phyloP scores from a whole-genome alignment of 2,797 vertebrate species.

The Coregonus sp. region DNA sequence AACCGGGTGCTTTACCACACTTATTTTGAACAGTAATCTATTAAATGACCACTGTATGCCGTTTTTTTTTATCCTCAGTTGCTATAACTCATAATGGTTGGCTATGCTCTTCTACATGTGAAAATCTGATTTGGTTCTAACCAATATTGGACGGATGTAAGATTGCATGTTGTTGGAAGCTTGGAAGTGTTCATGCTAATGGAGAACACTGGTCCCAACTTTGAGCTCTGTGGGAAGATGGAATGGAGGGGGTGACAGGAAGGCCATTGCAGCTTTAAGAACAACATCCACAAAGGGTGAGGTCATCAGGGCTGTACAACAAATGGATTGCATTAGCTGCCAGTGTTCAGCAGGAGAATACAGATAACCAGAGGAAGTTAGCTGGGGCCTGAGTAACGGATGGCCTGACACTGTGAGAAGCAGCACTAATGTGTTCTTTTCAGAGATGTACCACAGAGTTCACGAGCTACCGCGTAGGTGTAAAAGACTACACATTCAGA shows the following conservation, averaged over 20 bases:
- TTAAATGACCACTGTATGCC: neutral
- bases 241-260: conserved; percentile 5
- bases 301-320: conserved; percentile 8
- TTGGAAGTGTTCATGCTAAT: neutral
- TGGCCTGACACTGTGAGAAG: conserved; percentile 28
- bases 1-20: neutral
- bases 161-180: neutral
- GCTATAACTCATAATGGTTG: neutral
- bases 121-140: neutral
- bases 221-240: conserved; percentile 6
- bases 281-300: conserved; percentile 12
- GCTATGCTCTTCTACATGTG: neutral
- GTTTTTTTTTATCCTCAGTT: neutral
- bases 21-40: neutral
- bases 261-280: conserved; percentile 10
- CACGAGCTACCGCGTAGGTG: conserved; percentile 44
- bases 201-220: neutral
- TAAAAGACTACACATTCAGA: conserved; percentile 20
- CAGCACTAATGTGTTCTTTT: conserved; percentile 17
- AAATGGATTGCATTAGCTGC: conserved; percentile 14
- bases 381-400: conserved; percentile 23
- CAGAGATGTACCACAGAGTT: conserved; percentile 20
- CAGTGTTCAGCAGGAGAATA: conserved; percentile 22
- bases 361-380: conserved; percentile 13
- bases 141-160: neutral